These are phyloP conservation scores for Rhodeus uyekii DNA, from an alignment of 2,797 vertebrate genomes.

Conservation along the genomic window DNA sequence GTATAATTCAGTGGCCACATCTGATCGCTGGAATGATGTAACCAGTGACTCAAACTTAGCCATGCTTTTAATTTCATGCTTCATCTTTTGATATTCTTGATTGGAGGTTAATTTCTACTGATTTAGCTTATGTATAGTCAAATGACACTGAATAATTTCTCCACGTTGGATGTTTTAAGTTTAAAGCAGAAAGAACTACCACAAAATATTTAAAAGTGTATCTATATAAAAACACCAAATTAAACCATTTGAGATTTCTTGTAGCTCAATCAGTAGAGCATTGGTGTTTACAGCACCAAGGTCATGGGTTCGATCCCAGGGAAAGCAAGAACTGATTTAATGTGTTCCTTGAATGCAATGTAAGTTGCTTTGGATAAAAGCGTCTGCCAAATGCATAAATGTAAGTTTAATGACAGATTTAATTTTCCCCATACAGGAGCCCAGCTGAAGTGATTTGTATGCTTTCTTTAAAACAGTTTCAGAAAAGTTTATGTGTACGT, in stretches of 20 bases:
- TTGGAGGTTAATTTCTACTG: not conserved
- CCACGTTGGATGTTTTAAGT: not conserved
- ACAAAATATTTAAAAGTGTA: not conserved
- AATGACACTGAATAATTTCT: not conserved
- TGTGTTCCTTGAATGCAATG: too few species aligned
- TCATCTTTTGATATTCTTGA: not conserved
- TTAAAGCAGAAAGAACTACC: not conserved
- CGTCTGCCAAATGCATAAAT: too few species aligned
- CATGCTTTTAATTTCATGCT: not conserved
- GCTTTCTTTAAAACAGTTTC: not conserved
- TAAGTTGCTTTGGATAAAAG: too few species aligned
- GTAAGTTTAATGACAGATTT: not conserved
- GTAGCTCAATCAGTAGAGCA: too few species aligned
- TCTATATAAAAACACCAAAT: too few species aligned
- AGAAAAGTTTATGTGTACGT: not conserved
- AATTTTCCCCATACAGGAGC: not conserved
- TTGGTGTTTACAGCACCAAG: too few species aligned
- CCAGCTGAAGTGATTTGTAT: not conserved
- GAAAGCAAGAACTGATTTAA: too few species aligned
- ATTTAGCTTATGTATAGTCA: not conserved
- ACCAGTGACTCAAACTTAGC: not conserved
- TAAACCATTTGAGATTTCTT: too few species aligned
- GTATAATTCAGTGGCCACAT: not conserved
- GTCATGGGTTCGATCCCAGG: too few species aligned
- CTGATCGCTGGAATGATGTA: not conserved